A percentile compares a stretch with the other conserved stretches of the same genome.
Evolutionary conservation across 2,888 invertebrate genomes (phyloP).

Genomic region (Drosophila suboccidentalis): DNA sequence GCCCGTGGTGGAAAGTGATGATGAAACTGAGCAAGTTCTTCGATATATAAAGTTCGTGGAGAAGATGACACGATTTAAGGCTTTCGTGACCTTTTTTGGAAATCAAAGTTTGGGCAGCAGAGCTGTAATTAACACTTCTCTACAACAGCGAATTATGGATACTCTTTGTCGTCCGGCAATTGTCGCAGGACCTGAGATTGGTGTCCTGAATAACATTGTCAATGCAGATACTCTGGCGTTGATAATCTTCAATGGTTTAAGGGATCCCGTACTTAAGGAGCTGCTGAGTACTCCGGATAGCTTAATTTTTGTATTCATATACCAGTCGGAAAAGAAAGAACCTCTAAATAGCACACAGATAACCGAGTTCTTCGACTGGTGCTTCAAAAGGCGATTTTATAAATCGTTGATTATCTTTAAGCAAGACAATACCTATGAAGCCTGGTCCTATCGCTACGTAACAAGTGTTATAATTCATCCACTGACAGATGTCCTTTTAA

Average conservation of each 20-base stretch:
- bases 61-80: background rate
- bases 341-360: background rate
- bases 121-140: background rate
- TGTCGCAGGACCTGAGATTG: background rate
- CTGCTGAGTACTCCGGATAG: background rate
- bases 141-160: background rate
- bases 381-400: background rate
- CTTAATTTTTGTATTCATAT: background rate
- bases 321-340: background rate
- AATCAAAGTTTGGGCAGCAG: background rate
- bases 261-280: background rate
- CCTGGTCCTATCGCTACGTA: background rate
- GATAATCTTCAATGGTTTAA: background rate
- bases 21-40: background rate
- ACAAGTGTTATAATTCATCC: background rate
- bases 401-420: background rate
- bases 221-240: background rate
- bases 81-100: background rate
- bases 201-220: background rate
- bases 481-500: background rate
- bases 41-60: background rate
- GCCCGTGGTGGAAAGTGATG: slow-evolving; percentile 8
- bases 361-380: slow-evolving; percentile 1
- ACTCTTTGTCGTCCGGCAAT: background rate
- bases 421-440: background rate